Evolutionary conservation across 2,113 vertebrate genomes (phyloP), one percentile per base, ranked within the genome.

Genomic region (Panthera tigris): DNA sequence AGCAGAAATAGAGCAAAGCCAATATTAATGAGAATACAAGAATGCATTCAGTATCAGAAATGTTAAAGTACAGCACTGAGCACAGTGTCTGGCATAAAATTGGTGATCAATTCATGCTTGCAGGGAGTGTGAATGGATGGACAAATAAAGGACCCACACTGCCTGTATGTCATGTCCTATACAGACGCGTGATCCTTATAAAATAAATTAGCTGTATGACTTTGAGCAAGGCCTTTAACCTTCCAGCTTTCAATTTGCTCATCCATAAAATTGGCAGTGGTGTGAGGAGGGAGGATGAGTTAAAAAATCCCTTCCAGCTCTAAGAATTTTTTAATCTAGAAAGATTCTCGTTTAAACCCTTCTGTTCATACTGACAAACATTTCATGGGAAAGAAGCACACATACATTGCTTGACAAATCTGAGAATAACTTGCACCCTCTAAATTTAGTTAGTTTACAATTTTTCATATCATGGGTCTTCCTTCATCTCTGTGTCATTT

Each of bases 221-320:
- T 93, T 95, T 94, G 29, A 93, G 39, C 9, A 96, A 95, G 76
- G 39, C 69, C 86, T 95, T 94, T 95, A 95, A 79, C 74, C 73
- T 86, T 94, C 50, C 52, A 87, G 33, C 14, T 95, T 97, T 94
- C 79, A 96, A 65, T 66, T 89, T 91, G 65, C 18, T 96, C 65
- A 92, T 94, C 65, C 66, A 94, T 85, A 88, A 96, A 94, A 85
- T 50, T 85, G 61, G 39, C 78, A 76, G n/a, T 92, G 36, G 48
- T 76, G 3, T 78, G 27, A 95, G n/a, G 33, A 95, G 55, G n/a
- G 69, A 97, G 41, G 48, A 61, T 84, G 65, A 79, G 36, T 96
- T 82, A 0, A 31, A 95, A 85, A 89, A 80, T 86, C 82, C 61
- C 63, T 86, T 94, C 45, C 13, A 95, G 61, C 61, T 86, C 66